phyloP scores from a whole-genome alignment of 2,888 invertebrate species.

The Neocrepidodera transversa region DNA sequence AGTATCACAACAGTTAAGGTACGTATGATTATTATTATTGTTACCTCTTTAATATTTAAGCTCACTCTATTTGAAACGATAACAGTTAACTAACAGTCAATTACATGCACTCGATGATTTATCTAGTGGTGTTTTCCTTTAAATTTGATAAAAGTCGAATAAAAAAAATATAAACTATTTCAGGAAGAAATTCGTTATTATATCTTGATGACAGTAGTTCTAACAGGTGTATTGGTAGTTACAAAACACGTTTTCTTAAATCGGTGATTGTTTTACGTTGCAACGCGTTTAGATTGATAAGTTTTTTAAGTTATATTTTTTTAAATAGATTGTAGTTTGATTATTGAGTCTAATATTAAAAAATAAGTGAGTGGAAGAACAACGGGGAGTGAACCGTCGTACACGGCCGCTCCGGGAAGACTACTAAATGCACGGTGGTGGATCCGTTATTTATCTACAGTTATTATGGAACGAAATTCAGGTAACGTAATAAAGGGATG shows the following conservation, averaged over 20 bases:
- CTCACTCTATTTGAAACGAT: conserved; percentile 33
- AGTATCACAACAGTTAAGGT: conserved; percentile 50
- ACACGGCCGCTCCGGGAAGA: conserved; percentile 54
- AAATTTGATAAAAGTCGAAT: neutral
- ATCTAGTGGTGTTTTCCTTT: conserved; percentile 27
- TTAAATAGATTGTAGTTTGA: conserved; percentile 31
- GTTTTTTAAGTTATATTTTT: conserved; percentile 32
- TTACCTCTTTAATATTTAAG: conserved; percentile 29
- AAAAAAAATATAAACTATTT: neutral
- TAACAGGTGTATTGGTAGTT: conserved; percentile 30
- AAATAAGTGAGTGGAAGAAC: conserved; percentile 45
- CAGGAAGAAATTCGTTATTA: neutral
- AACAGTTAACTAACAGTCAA: conserved; percentile 11
- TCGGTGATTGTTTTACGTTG: neutral
- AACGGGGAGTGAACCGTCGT: conserved; percentile 45
- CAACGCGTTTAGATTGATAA: conserved; percentile 29
- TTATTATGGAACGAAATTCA: conserved; percentile 15
- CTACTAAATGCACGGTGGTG: conserved; percentile 41
- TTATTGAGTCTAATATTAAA: conserved; percentile 2
- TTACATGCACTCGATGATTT: conserved; percentile 23
- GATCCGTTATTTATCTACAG: conserved; percentile 20
- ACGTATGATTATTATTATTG: conserved; percentile 41
- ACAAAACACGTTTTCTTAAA: conserved; percentile 23
- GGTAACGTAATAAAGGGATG: conserved; percentile 10
- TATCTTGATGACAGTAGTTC: conserved; percentile 11